These are phyloP conservation scores for Drosophila bifasciata DNA, from an alignment of 1,140 invertebrate genomes.

Conservation along the genomic window DNA sequence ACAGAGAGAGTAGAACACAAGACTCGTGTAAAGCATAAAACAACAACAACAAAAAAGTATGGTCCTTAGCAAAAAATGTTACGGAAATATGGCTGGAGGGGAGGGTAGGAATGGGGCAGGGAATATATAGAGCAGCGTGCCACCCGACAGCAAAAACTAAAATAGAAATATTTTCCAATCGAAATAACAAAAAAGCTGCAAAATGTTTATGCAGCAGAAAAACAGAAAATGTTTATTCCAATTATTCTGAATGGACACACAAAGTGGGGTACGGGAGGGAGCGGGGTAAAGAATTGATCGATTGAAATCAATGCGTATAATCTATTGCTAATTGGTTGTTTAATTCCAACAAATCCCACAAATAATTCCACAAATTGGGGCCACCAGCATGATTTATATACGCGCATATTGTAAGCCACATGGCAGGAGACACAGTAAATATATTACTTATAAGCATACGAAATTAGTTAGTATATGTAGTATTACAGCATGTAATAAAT, in stretches of 20 bases:
- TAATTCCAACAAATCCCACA: too few species aligned
- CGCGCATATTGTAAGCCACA: too few species aligned
- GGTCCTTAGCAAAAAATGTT: conserved; percentile 46
- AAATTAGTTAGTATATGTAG: too few species aligned
- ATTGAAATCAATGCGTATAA: too few species aligned
- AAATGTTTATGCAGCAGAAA: conserved; percentile 17
- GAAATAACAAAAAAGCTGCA: conserved; percentile 13
- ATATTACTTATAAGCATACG: too few species aligned
- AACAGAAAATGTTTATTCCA: not conserved
- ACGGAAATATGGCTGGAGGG: conserved; percentile 41
- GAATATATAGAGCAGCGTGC: conserved; percentile 11
- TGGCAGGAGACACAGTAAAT: too few species aligned
- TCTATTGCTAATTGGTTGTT: too few species aligned
- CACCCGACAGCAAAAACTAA: conserved; percentile 12
- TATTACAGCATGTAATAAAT: too few species aligned
- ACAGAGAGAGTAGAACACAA: not conserved
- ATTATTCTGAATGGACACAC: not conserved
- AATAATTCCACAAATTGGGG: too few species aligned
- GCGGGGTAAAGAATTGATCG: not conserved
- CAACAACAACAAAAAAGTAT: conserved; percentile 15
- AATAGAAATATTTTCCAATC: conserved; percentile 27
- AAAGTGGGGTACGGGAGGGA: too few species aligned
- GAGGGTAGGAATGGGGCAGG: not conserved
- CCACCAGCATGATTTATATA: too few species aligned
- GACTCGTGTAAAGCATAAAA: conserved; percentile 30